These are phyloP conservation scores for Drosophila malerkotliana DNA, from an alignment of 1,140 invertebrate species.

Conservation along the genomic window DNA sequence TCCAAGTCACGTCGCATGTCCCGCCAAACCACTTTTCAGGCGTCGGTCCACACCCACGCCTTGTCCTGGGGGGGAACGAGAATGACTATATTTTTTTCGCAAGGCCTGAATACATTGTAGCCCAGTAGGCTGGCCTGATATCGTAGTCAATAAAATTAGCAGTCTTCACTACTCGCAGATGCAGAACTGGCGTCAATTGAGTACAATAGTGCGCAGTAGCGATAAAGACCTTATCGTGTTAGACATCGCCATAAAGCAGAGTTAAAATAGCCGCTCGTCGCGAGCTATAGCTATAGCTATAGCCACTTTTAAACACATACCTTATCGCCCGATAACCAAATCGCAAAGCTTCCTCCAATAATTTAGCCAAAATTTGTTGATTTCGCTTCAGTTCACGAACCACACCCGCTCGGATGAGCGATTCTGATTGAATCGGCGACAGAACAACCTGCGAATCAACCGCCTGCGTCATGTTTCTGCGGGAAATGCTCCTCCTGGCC, in stretches of 20 bases:
- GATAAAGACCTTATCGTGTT: slow-evolving; percentile 18
- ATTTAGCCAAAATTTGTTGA: slow-evolving; percentile 9
- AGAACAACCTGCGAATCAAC: slow-evolving; percentile 1
- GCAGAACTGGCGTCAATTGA: not conserved
- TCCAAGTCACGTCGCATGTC: slow-evolving; percentile 19
- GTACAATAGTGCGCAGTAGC: slow-evolving; percentile 14
- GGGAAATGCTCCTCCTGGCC: slow-evolving; percentile 59
- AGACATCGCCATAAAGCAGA: slow-evolving; percentile 1
- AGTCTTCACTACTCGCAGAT: not conserved
- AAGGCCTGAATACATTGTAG: not conserved
- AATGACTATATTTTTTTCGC: not conserved
- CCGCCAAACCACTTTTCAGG: slow-evolving; percentile 55
- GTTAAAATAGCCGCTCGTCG: not conserved
- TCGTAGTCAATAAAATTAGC: not conserved
- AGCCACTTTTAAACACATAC: slow-evolving; percentile 5
- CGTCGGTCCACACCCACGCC: slow-evolving; percentile 67
- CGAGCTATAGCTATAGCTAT: not conserved
- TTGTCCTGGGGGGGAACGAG: slow-evolving; percentile 21
- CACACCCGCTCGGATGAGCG: slow-evolving; percentile 9
- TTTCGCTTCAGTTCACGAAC: slow-evolving; percentile 47
- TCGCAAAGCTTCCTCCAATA: slow-evolving; percentile 8
- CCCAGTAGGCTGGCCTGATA: too few species aligned
- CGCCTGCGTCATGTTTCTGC: slow-evolving; percentile 46
- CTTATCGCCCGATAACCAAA: slow-evolving; percentile 37
- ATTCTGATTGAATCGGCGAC: slow-evolving; percentile 16